Evolutionary conservation across 2,888 invertebrate genomes (phyloP), one percentile per base, ranked within the genome.

Genomic region (Dichetophora obliterata): DNA sequence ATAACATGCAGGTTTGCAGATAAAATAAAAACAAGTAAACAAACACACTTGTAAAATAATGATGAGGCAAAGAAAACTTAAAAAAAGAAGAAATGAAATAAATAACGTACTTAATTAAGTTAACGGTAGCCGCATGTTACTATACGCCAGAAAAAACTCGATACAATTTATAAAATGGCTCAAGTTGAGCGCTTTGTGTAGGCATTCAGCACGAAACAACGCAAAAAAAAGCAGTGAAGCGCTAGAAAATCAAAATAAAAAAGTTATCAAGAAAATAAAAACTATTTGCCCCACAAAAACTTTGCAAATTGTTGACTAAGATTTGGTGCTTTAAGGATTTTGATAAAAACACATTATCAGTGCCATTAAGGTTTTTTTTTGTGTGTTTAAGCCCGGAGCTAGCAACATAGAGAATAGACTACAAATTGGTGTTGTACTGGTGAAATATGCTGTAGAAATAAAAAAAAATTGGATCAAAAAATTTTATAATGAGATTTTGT

Each of bases 71-170:
- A 27, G 27, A 59, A 24, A 59, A 59, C 27, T 11, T 27, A 59
- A 27, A 59, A 5, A 59, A 59, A 16, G 6, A 1, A 11, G 24
- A 59, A 24, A 59, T 5, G 3, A 9, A 27, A 59, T 1, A 27
- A 14, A 27, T 59, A 59, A 9, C 3, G 24, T 59, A 24, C 19
- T 22, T 66, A 66, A 66, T 66, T 66, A 66, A 48, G 66, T 37
- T 37, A 22, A 66, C 63, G 16, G 0, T 19, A 9, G 19, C 37
- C 43, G 48, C 43, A 66, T 24, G 43, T 37, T 48, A 43, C 11
- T 11, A 19, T 19, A 66, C 22, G 66, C 43, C 19, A 37, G 14
- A 48, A 59, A 22, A 5, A 27, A 43, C 43, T 43, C 14, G 43
- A 43, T 43, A 43, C 43, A 43, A 43, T 43, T 43, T 43, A 11